A percentile compares a stretch with the other conserved stretches of the same genome.
phyloP scores from a whole-genome alignment of 2,797 vertebrate genomes.

The Helicolenus hilgendorfi region DNA sequence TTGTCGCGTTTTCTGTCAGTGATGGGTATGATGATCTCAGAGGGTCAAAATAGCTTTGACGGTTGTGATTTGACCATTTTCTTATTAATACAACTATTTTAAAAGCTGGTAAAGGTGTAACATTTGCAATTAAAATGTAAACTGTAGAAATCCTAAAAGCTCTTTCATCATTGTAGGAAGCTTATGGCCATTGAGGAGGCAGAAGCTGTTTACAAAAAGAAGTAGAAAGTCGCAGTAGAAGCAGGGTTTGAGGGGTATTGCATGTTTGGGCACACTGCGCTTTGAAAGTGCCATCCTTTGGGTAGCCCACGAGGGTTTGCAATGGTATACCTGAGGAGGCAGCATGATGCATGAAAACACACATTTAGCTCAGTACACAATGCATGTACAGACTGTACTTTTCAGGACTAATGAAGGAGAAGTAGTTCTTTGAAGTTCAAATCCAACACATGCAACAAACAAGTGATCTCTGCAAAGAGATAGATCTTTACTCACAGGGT shows the following conservation, averaged over 20 bases:
- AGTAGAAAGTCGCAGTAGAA: conserved; percentile 55
- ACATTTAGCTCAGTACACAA: conserved; percentile 37
- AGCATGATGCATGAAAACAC: conserved; percentile 36
- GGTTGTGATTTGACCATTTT: conserved; percentile 11
- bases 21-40: conserved; percentile 30
- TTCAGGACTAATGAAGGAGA: conserved; percentile 51
- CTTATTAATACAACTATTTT: conserved; percentile 29
- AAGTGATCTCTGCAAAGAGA: conserved; percentile 14
- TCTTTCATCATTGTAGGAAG: conserved; percentile 73
- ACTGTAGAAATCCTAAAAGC: conserved; percentile 50
- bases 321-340: conserved; percentile 45
- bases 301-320: conserved; percentile 63
- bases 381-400: conserved; percentile 25
- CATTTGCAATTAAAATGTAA: conserved; percentile 71
- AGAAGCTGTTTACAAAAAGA: conserved; percentile 61
- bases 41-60: conserved; percentile 20
- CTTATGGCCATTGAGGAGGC: conserved; percentile 56
- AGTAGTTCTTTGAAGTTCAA: conserved; percentile 62
- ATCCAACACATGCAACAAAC: conserved; percentile 19
- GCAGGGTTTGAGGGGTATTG: conserved; percentile 59
- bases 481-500: not conserved
- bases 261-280: conserved; percentile 44
- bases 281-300: conserved; percentile 76
- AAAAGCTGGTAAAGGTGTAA: conserved; percentile 57
- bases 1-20: conserved; percentile 9